Evolutionary conservation across 2,888 invertebrate species (phyloP).

Genomic region (Pristionchus entomophagus): DNA sequence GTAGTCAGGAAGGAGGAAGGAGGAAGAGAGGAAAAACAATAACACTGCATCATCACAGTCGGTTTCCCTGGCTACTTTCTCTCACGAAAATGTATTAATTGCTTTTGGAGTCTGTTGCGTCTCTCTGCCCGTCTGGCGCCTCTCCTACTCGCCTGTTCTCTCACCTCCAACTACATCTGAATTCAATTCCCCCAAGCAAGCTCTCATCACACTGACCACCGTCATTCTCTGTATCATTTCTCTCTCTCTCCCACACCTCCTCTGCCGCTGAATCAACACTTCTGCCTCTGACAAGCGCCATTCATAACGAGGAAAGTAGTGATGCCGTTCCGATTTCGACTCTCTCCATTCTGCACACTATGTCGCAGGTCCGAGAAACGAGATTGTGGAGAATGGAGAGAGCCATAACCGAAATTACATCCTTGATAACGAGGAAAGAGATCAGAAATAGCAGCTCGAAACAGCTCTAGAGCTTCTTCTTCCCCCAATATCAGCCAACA

Average conservation of each 20-base stretch:
- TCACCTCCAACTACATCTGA: not conserved
- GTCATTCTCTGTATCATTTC: not conserved
- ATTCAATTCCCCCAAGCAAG: conserved; percentile 8
- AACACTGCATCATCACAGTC: conserved; percentile 26
- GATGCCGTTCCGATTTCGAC: no score
- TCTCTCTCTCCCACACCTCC: no score
- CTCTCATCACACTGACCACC: not conserved
- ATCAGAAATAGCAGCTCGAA: not conserved
- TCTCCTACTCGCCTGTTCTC: not conserved
- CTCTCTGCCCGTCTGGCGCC: not conserved
- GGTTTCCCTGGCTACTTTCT: conserved; percentile 20
- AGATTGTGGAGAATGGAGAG: no score
- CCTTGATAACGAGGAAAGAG: no score
- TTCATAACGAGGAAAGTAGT: not conserved
- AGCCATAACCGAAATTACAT: no score
- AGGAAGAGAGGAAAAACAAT: not conserved
- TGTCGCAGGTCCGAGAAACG: no score
- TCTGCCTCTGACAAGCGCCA: not conserved
- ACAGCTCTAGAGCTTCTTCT: not conserved
- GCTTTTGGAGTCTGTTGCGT: conserved; percentile 25
- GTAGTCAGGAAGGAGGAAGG: not conserved
- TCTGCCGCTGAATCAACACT: not conserved
- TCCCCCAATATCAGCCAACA: conserved; percentile 19
- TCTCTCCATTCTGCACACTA: no score
- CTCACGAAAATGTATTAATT: conserved; percentile 49